phyloP scores from a whole-genome alignment of 2,113 vertebrate species.

The Alethe diademata region DNA sequence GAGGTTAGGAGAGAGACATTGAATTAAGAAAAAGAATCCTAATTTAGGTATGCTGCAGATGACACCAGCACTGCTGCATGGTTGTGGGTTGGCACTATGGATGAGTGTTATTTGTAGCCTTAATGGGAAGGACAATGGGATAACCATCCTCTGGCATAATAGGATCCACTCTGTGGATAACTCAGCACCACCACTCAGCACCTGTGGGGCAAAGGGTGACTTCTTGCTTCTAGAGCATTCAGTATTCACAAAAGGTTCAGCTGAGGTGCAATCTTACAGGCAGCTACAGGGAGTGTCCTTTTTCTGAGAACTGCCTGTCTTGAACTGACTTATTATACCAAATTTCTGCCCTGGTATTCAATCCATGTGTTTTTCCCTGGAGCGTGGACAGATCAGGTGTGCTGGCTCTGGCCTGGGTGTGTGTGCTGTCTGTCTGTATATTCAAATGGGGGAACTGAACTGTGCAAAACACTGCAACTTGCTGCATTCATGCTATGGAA shows the following conservation, averaged over 20 bases:
- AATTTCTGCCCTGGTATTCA: background rate
- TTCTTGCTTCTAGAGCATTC: background rate
- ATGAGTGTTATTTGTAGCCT: background rate
- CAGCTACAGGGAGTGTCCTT: background rate
- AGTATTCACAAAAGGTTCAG: background rate
- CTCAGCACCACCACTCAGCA: background rate
- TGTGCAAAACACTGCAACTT: background rate
- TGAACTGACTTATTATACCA: background rate
- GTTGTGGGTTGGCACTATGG: background rate
- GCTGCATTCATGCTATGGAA: background rate
- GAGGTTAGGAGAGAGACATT: background rate
- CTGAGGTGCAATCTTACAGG: background rate
- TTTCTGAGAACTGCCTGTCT: background rate
- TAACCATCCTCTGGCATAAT: background rate
- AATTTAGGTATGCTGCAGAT: background rate
- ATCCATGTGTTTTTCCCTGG: background rate
- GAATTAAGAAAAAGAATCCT: background rate
- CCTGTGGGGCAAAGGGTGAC: background rate
- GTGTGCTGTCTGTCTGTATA: background rate
- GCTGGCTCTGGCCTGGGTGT: background rate
- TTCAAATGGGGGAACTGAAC: background rate
- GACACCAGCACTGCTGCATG: background rate
- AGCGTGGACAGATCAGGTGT: background rate
- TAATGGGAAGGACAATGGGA: background rate
- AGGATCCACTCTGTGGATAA: background rate